These are phyloP conservation scores for Hedychridium roseum DNA, from an alignment of 2,888 invertebrate genomes.

Conservation along the genomic window DNA sequence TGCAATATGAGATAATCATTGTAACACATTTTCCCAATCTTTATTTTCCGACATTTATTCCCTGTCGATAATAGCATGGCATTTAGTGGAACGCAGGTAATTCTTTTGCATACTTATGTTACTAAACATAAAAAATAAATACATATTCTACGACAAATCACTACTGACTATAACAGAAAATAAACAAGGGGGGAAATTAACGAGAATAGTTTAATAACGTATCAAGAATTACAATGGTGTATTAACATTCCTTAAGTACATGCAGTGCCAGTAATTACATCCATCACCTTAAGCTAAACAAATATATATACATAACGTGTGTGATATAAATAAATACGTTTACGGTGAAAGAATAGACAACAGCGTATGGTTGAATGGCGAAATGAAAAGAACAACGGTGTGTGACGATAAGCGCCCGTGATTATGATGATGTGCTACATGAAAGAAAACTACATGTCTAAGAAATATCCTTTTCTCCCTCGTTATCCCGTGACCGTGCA, in stretches of 20 bases:
- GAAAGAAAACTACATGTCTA: conserved; percentile 1
- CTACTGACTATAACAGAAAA: neutral
- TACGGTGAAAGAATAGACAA: neutral
- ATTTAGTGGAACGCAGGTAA: too few relatives aligned
- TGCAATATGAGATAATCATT: too few relatives aligned
- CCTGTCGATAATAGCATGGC: too few relatives aligned
- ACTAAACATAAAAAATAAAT: too few relatives aligned
- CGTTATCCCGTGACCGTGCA: too few relatives aligned
- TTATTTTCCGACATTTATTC: too few relatives aligned
- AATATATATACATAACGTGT: conserved; percentile 31
- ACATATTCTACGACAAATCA: too few relatives aligned
- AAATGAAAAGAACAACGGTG: conserved; percentile 10
- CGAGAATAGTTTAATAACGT: conserved; percentile 53
- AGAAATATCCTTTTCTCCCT: neutral
- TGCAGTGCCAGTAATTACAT: conserved; percentile 55
- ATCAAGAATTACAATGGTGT: conserved; percentile 52
- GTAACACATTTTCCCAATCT: too few relatives aligned
- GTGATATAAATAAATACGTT: conserved; percentile 9
- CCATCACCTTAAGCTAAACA: conserved; percentile 51
- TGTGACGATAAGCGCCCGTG: conserved; percentile 6
- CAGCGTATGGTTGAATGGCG: too few relatives aligned
- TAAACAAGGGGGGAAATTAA: conserved; percentile 35
- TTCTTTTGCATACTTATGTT: too few relatives aligned
- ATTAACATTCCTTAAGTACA: conserved; percentile 60
- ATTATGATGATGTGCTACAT: conserved; percentile 6